A percentile compares a stretch with the other conserved stretches of the same genome.
Evolutionary conservation across 2,113 vertebrate species (phyloP).

Genomic region (Microtus pennsylvanicus): DNA sequence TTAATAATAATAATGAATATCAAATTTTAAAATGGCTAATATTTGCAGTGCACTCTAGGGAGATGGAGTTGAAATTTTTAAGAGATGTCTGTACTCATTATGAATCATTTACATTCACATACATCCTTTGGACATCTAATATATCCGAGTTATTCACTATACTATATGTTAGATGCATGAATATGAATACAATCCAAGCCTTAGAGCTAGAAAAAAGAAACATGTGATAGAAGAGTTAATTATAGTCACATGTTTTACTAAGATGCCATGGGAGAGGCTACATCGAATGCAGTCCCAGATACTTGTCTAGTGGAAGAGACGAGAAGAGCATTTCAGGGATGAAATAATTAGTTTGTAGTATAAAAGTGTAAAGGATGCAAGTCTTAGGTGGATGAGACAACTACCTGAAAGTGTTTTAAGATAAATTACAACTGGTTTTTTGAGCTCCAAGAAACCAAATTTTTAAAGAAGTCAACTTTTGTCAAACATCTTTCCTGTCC

Average conservation of each 20-base stretch:
- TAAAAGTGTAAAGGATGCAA: background rate
- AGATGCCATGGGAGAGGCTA: background rate
- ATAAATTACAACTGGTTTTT: background rate
- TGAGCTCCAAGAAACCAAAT: background rate
- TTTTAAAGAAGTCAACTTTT: background rate
- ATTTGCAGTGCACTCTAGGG: background rate
- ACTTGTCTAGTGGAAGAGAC: background rate
- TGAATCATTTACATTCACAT: slow-evolving; percentile 42
- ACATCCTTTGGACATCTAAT: background rate
- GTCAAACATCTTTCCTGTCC: background rate
- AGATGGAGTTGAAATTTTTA: slow-evolving; percentile 7
- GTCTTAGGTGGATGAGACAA: background rate
- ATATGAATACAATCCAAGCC: background rate
- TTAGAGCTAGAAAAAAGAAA: background rate
- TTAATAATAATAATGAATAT: slow-evolving; percentile 1
- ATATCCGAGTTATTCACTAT: background rate
- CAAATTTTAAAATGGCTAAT: slow-evolving; percentile 11
- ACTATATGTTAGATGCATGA: background rate
- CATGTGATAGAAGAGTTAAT: background rate
- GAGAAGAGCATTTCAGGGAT: background rate
- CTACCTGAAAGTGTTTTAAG: slow-evolving; percentile 3
- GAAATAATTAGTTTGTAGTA: background rate
- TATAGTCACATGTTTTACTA: background rate
- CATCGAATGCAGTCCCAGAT: background rate
- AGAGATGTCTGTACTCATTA: background rate